phyloP scores from a whole-genome alignment of 2,113 vertebrate genomes.

The Bothrops jararaca region DNA sequence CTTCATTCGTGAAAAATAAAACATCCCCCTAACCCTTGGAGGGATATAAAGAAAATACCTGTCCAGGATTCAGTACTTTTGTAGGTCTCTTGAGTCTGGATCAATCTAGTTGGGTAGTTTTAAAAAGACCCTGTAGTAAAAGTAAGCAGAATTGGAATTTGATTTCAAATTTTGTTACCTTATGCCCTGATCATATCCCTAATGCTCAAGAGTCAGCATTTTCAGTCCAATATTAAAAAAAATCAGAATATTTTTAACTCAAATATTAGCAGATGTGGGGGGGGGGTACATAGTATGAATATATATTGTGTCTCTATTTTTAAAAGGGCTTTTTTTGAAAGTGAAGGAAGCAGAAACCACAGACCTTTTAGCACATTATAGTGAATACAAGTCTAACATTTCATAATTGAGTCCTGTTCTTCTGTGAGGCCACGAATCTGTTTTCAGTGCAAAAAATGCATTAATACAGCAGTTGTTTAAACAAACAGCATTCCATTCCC shows the following conservation, averaged over 20 bases:
- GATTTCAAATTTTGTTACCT: neutral
- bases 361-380: neutral
- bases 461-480: constrained; percentile 12
- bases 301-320: neutral
- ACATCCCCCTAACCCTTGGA: neutral
- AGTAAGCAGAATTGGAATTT: neutral
- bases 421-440: neutral
- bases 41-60: neutral
- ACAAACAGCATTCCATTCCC: constrained; percentile 15
- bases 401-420: neutral
- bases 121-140: neutral
- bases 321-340: neutral
- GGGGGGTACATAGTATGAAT: too few species aligned
- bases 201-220: neutral
- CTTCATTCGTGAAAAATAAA: neutral
- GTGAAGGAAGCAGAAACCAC: neutral
- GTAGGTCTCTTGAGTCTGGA: neutral
- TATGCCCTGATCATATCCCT: neutral
- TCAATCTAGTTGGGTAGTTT: neutral
- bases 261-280: neutral
- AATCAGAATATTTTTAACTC: neutral
- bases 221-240: neutral
- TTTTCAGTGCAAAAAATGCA: neutral
- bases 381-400: constrained; percentile 8
- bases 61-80: neutral